Base-by-base conservation (phyloP, 2,113 vertebrate genomes). In the Urocynchramus pylzowi region DNA sequence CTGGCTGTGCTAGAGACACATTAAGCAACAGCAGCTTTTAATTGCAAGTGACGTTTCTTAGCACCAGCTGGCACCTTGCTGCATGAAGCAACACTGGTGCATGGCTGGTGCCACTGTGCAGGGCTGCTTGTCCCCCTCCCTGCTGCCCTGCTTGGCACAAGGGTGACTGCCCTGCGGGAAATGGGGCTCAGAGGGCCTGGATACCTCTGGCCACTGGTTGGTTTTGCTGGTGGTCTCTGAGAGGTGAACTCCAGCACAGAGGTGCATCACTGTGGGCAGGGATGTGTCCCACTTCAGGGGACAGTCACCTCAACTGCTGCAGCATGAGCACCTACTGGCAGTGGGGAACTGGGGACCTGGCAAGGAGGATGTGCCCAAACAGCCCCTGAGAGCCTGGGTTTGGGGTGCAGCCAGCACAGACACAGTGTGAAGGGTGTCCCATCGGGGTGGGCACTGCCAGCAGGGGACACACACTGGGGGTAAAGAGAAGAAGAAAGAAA, bases 21-120 rank as follows among this genome's bases (percentile, higher is more conserved):
- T 68, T 93, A 83, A 95, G 88, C 89, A 91, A 89, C 84, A 94
- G 71, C 90, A 88, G 94, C 81, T 94, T 96, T 94, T 97, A 96
- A 96, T 93, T 93, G 87, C 93, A 60, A 90, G 87, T 86, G 86
- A 73, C 2, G 8, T 92, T 96, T 94, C 80, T 1, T 49, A 84
- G 84, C 56, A 59, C 80, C 93, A 93, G 96, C 92, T 92, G 90
- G 92, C 93, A 93, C 92, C 90, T 94, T 87, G 87, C 93, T 90
- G 92, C 84, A 93, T 82, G 91, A 87, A 78, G 85, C 3, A 27
- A 84, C 61, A 64, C 53, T 2, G 4, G 79, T 1, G 4, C 0
- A 3, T 70, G 83, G 83, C 68, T 26, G 26, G 60, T 86, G 87
- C 74, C 83, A 87, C 70, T 8, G 1, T 1, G 2, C 64, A 81